Base-by-base conservation (phyloP, 2,113 vertebrate species). In the Ahaetulla prasina region DNA sequence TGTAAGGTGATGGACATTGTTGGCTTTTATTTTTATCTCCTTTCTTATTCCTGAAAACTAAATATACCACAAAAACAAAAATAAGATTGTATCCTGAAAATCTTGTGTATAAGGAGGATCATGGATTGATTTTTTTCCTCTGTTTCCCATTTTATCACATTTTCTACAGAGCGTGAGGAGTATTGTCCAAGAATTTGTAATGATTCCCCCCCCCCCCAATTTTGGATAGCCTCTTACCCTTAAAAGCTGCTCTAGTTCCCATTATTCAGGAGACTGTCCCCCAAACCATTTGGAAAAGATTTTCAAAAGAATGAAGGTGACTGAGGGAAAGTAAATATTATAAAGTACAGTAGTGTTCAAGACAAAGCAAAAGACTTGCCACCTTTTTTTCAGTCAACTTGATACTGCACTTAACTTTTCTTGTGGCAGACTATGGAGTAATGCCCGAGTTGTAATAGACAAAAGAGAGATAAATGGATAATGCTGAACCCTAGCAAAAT, bases 151-250 rank as follows among this genome's bases (percentile, higher is more conserved):
- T 74, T 35, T 74, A 74, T 20, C 68, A 39, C 16, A 74, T 20
- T 74, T 35, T 6, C 68, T 74, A 35, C 0, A 74, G 68, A 39
- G 6, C n/a, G n/a, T 8, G 14, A 35, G 0, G n/a, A 6, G 14
- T 74, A 39, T 74, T 74, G 68, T 74, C 6, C 23, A 86, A 45
- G 2, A 49, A 45, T 85, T 85, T 85, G 35, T 25, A 3, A 45
- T 4, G 20, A 9, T n/a, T n/a, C n/a, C 11, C 25, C 6, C 2
- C 8, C 8, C 12, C 1, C 0, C 4, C n/a, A 20, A 3, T 39
- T 20, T 74, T 35, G n/a, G 14, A 74, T 18, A 74, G 63, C 6
- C 2, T 74, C 16, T 74, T 35, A 18, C 68, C 6, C 16, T 39
- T 16, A 39, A 8, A 20, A 74, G n/a, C 2, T 74, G 68, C n/a